Conservation (phyloP, 1,140 invertebrate species). For the Aphelinus atriplicis region DNA sequence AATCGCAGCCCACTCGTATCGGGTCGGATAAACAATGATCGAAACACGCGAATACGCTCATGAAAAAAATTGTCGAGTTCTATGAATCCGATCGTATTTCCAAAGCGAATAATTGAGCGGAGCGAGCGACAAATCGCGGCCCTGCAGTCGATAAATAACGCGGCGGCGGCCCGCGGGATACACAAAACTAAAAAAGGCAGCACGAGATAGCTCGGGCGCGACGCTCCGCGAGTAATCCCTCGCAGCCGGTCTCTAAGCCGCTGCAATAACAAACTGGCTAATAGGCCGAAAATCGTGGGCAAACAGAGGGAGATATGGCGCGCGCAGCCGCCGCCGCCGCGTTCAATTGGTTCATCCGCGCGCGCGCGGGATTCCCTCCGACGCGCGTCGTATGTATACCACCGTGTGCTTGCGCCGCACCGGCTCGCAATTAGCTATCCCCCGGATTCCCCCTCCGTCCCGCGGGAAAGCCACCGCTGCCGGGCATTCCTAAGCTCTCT, state of each 20-base stretch:
- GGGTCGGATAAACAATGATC: too few species aligned
- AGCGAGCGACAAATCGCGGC: not conserved
- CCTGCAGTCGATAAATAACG: not conserved
- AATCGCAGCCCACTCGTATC: too few species aligned
- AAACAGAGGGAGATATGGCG: constrained; percentile 14
- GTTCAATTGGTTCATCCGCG: constrained; percentile 26
- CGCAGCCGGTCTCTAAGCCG: not conserved
- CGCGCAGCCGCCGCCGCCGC: too few species aligned
- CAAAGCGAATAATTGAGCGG: too few species aligned
- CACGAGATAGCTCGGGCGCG: too few species aligned
- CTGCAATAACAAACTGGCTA: constrained; percentile 34
- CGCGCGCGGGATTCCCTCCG: constrained; percentile 5
- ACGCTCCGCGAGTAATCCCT: too few species aligned
- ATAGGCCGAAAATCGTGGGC: constrained; percentile 35
- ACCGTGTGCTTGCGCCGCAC: not conserved
- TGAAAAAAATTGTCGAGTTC: too few species aligned
- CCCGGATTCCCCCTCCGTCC: not conserved
- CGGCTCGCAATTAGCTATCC: not conserved
- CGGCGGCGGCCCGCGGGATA: too few species aligned
- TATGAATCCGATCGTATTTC: too few species aligned
- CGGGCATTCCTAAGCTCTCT: constrained; percentile 17
- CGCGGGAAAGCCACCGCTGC: not conserved
- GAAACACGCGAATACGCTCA: too few species aligned
- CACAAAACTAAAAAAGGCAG: too few species aligned
- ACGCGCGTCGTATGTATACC: not conserved